Conservation (phyloP, 1,140 invertebrate genomes). For the Caenorhabditis remanei region DNA sequence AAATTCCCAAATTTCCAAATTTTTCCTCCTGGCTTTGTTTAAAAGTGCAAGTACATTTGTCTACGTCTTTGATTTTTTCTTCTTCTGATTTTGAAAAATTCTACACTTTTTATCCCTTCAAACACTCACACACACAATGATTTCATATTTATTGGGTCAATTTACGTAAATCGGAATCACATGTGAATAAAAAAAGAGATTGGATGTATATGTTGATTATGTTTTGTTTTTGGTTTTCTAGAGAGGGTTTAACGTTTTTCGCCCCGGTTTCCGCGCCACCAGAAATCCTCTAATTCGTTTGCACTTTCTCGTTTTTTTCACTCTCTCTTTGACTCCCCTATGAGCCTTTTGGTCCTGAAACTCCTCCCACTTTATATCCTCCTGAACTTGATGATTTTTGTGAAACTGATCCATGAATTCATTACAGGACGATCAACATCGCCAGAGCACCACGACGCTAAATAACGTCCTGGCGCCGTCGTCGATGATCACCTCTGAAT, state of each 20-base stretch:
- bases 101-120: too few species aligned
- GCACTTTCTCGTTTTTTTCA: slow-evolving; percentile 18
- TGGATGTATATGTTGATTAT: slow-evolving; percentile 9
- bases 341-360: background rate
- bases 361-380: background rate
- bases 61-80: too few species aligned
- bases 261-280: background rate
- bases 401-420: background rate
- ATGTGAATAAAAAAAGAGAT: background rate
- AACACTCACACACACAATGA: background rate
- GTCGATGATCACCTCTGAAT: slow-evolving; percentile 53
- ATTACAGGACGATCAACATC: slow-evolving; percentile 29
- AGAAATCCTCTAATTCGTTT: slow-evolving; percentile 50
- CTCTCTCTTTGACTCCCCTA: background rate
- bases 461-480: slow-evolving; percentile 38
- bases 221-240: slow-evolving; percentile 40
- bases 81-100: background rate
- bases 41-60: too few species aligned
- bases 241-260: slow-evolving; percentile 14
- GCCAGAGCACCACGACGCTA: slow-evolving; percentile 40
- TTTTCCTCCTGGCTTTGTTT: too few species aligned
- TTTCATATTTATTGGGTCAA: background rate
- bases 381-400: background rate
- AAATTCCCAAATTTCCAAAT: too few species aligned
- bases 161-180: slow-evolving; percentile 50